Evolutionary conservation across 2,888 invertebrate genomes (phyloP).

Genomic region (Chymomyza caudatula): DNA sequence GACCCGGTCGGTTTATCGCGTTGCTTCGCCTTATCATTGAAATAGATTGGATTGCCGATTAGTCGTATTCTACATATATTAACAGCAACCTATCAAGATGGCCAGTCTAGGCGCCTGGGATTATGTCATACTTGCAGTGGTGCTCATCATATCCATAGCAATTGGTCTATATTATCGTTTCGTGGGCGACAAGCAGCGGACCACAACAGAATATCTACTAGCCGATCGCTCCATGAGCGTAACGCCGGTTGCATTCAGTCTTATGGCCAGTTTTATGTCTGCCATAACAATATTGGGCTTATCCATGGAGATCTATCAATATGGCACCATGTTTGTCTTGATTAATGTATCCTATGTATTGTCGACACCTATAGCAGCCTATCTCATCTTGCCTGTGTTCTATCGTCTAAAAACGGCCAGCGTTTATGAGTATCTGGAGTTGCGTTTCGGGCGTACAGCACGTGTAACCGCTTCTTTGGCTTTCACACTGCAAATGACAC

Average conservation of each 20-base stretch:
- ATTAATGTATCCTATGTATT: conserved; percentile 87
- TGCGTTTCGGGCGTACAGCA: conserved; percentile 88
- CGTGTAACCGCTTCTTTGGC: conserved; percentile 89
- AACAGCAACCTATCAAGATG: conserved; percentile 40
- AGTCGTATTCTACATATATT: neutral
- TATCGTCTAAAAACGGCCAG: conserved; percentile 90
- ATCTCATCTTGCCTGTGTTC: conserved; percentile 90
- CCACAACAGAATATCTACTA: conserved; percentile 90
- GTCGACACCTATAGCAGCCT: conserved; percentile 87
- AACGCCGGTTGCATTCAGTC: conserved; percentile 89
- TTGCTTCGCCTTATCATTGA: neutral
- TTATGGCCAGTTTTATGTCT: conserved; percentile 97
- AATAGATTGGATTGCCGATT: conserved; percentile 1
- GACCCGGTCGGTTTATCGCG: conserved; percentile 13
- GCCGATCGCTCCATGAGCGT: conserved; percentile 90
- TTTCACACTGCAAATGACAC: conserved; percentile 92
- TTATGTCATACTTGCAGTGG: conserved; percentile 85
- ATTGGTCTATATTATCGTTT: conserved; percentile 92
- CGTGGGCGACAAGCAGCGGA: conserved; percentile 90
- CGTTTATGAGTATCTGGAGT: conserved; percentile 94
- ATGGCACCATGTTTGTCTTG: conserved; percentile 88
- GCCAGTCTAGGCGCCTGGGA: conserved; percentile 83
- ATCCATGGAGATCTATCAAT: conserved; percentile 91
- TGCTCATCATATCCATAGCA: conserved; percentile 84
- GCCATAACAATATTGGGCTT: conserved; percentile 93